Evolutionary conservation across 2,888 invertebrate species (phyloP).

Genomic region (Ichneumon xanthorius): DNA sequence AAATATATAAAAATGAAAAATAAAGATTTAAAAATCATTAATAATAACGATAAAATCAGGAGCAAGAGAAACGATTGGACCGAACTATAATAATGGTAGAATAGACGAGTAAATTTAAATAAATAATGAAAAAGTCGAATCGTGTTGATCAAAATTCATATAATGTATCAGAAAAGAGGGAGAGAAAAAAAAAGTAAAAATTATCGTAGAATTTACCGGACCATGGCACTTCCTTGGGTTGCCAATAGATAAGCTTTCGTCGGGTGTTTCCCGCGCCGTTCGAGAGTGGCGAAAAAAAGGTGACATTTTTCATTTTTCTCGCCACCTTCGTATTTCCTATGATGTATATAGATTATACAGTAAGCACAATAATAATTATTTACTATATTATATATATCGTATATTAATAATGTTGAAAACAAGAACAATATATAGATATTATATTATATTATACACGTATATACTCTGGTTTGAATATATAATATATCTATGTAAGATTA

Average conservation of each 20-base stretch:
- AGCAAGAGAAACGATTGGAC: conserved; percentile 61
- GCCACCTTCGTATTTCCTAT: conserved; percentile 47
- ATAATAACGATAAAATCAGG: conserved; percentile 34
- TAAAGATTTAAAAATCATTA: conserved; percentile 15
- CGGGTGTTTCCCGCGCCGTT: conserved; percentile 1
- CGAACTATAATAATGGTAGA: conserved; percentile 61
- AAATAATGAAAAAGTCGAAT: conserved; percentile 23
- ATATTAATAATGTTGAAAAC: conserved; percentile 52
- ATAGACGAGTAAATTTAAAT: conserved; percentile 17
- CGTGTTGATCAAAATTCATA: conserved; percentile 2
- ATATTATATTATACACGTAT: conserved; percentile 44
- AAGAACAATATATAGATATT: conserved; percentile 31
- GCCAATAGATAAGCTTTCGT: conserved; percentile 17
- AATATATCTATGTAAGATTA: conserved; percentile 37
- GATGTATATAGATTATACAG: conserved; percentile 61
- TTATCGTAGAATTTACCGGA: conserved; percentile 68
- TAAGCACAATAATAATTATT: conserved; percentile 46
- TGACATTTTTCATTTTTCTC: conserved; percentile 9
- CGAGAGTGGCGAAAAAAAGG: conserved; percentile 4
- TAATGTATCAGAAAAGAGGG: conserved; percentile 1
- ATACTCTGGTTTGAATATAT: conserved; percentile 51
- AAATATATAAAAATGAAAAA: conserved; percentile 9
- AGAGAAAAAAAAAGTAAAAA: background rate
- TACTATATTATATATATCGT: conserved; percentile 53
- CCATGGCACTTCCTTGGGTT: conserved; percentile 65